Base-by-base conservation (phyloP, 2,113 vertebrate species). In the Cololabis saira region DNA sequence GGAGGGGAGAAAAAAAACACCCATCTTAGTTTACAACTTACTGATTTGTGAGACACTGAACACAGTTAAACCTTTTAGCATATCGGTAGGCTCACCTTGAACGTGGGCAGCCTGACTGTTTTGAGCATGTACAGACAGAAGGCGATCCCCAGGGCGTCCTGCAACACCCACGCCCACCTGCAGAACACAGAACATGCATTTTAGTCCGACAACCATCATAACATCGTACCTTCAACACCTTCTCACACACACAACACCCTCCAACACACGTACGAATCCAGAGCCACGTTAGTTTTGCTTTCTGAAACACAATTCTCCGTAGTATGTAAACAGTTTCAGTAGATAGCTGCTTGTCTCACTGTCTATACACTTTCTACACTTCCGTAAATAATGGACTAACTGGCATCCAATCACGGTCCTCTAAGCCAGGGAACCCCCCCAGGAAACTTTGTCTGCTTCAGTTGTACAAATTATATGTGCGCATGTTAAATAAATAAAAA, bases 61-160 rank as follows among this genome's bases (percentile, higher is more conserved):
- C 6, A 55, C 5, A 2, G 10, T 5, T 21, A 19, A 62, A 55
- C 5, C 15, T 12, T 57, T 27, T 16, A 5, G 45, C 16, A 8
- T 8, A 17, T 33, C 14, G 2, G 17, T 9, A 37, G 45, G 45
- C 45, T 17, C 85, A 98, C 98, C 95, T 98, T 99, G 83, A 99
- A 98, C 0, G 96, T 98, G 49, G 97, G 95, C 22, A 99, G 90
- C 49, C 95, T 91, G 89, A 98, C 95, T 17, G 95, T 98, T 89
- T 95, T 98, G 67, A 99, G 88, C 94, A 97, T 96, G 86, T 97
- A 98, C 55, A 98, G 95, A 76, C 96, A 98, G 90, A 98, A 98
- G 61, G 96, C 95, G 0, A 98, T 95, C 37, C 98, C 97, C 90
- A 99, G 91, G 14, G 93, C 70, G 4, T 99, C 98, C 84, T 99